Evolutionary conservation across 2,888 invertebrate genomes (phyloP).

Genomic region (Podotricha telesiphe): DNA sequence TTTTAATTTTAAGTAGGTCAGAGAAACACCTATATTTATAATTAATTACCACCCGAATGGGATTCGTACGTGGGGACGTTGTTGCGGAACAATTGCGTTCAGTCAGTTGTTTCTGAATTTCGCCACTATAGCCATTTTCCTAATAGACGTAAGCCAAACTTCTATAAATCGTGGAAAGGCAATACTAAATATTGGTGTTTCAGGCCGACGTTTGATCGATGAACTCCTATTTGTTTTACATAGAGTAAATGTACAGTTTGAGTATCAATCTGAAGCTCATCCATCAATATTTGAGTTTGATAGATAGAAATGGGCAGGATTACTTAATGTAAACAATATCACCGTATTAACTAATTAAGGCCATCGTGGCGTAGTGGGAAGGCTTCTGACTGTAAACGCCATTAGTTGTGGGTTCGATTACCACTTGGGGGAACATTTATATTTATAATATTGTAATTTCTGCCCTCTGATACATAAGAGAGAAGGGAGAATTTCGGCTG

Average conservation of each 20-base stretch:
- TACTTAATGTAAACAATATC: not conserved
- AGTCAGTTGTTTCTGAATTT: not conserved
- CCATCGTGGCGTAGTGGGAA: not conserved
- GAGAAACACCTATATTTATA: not conserved
- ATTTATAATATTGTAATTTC: no score
- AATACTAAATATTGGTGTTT: slow-evolving; percentile 20
- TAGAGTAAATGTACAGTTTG: slow-evolving; percentile 32
- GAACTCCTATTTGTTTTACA: slow-evolving; percentile 39
- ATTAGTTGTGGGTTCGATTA: no score
- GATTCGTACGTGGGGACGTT: no score
- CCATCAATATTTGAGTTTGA: slow-evolving; percentile 14
- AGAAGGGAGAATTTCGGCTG: no score
- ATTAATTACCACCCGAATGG: not conserved
- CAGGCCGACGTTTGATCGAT: slow-evolving; percentile 33
- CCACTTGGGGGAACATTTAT: no score
- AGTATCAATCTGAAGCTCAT: slow-evolving; percentile 3
- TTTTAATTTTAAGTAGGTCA: no score
- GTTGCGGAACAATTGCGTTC: not conserved
- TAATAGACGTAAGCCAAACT: not conserved
- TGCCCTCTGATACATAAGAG: no score
- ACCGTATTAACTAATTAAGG: slow-evolving; percentile 11
- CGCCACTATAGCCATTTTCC: not conserved
- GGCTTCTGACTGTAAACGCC: not conserved
- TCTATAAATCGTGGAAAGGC: slow-evolving; percentile 13
- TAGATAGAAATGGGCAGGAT: slow-evolving; percentile 8